Conservation (phyloP, 1,140 invertebrate species). For the Zaprionus ornatus region DNA sequence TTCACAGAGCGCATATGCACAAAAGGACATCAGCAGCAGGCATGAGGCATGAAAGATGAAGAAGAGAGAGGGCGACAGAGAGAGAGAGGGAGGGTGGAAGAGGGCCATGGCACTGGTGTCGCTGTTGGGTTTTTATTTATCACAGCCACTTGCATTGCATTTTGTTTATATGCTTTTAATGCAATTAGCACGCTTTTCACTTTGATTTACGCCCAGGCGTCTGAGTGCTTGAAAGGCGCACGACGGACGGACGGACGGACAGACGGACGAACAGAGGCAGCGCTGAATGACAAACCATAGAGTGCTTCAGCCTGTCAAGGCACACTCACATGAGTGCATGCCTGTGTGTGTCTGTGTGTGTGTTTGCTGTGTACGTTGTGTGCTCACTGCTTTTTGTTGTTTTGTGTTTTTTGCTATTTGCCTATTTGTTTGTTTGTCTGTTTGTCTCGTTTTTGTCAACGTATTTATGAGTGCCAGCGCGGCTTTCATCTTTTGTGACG, state of each 20-base stretch:
- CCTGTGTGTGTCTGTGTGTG: neutral
- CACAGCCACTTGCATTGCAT: slow-evolving; percentile 79
- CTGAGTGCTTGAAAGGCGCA: slow-evolving; percentile 44
- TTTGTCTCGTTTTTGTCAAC: slow-evolving; percentile 47
- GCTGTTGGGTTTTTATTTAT: slow-evolving; percentile 60
- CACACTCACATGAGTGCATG: slow-evolving; percentile 41
- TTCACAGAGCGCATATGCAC: slow-evolving; percentile 70
- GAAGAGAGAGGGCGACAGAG: slow-evolving; percentile 7
- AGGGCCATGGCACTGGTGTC: slow-evolving; percentile 14
- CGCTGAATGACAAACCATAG: slow-evolving; percentile 51
- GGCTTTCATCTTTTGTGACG: slow-evolving; percentile 74
- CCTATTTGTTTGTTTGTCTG: slow-evolving; percentile 31
- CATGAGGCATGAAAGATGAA: neutral
- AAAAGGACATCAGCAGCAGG: slow-evolving; percentile 51
- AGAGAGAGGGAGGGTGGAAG: slow-evolving; percentile 10
- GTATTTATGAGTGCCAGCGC: slow-evolving; percentile 68
- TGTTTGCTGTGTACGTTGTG: neutral
- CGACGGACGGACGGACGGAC: slow-evolving; percentile 3
- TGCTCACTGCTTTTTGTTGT: neutral
- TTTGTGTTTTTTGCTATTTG: slow-evolving; percentile 9
- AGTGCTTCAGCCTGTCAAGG: slow-evolving; percentile 43
- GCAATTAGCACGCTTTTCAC: slow-evolving; percentile 82
- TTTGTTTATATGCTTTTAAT: slow-evolving; percentile 82
- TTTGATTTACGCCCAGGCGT: slow-evolving; percentile 77
- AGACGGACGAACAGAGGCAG: slow-evolving; percentile 15